phyloP scores from a whole-genome alignment of 2,888 invertebrate genomes.

The Phorcus lineatus region DNA sequence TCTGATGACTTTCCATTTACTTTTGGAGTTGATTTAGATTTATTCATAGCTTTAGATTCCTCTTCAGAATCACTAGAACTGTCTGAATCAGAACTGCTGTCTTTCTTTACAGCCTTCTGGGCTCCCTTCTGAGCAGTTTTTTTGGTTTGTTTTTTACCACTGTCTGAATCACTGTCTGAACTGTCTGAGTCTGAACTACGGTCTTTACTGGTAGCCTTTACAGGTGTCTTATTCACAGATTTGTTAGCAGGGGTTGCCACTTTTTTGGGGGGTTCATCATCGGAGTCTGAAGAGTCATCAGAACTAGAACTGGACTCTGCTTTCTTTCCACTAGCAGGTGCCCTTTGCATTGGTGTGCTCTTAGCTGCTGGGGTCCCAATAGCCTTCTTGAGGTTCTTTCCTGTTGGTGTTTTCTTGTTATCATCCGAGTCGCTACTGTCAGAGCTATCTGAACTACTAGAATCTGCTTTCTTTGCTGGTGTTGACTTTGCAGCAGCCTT shows the following conservation, averaged over 20 bases:
- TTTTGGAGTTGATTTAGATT: neutral
- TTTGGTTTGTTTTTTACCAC: slow-evolving; percentile 8
- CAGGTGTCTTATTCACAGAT: slow-evolving; percentile 21
- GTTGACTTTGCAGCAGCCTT: slow-evolving; percentile 8
- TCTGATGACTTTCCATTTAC: slow-evolving; percentile 40
- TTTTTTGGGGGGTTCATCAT: slow-evolving; percentile 40
- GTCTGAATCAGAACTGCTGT: slow-evolving; percentile 40
- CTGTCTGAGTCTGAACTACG: slow-evolving; percentile 32
- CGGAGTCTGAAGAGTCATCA: slow-evolving; percentile 42
- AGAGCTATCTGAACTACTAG: slow-evolving; percentile 30
- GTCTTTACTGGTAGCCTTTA: slow-evolving; percentile 30
- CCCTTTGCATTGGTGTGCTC: slow-evolving; percentile 23
- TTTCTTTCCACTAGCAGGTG: slow-evolving; percentile 34
- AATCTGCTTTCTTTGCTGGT: slow-evolving; percentile 26
- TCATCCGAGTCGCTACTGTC: slow-evolving; percentile 28
- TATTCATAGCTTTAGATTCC: neutral
- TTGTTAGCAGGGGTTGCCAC: slow-evolving; percentile 26
- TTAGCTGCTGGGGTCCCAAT: slow-evolving; percentile 30
- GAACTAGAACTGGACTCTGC: slow-evolving; percentile 39
- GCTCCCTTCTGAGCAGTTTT: neutral
- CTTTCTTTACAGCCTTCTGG: slow-evolving; percentile 16
- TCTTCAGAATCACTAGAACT: slow-evolving; percentile 26
- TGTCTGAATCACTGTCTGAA: slow-evolving; percentile 43
- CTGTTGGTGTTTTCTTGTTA: slow-evolving; percentile 32
- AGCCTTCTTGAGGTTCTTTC: slow-evolving; percentile 31